A percentile compares a stretch with the other conserved stretches of the same genome.
phyloP scores from a whole-genome alignment of 1,140 invertebrate genomes.

The Acromyrmex charruanus region DNA sequence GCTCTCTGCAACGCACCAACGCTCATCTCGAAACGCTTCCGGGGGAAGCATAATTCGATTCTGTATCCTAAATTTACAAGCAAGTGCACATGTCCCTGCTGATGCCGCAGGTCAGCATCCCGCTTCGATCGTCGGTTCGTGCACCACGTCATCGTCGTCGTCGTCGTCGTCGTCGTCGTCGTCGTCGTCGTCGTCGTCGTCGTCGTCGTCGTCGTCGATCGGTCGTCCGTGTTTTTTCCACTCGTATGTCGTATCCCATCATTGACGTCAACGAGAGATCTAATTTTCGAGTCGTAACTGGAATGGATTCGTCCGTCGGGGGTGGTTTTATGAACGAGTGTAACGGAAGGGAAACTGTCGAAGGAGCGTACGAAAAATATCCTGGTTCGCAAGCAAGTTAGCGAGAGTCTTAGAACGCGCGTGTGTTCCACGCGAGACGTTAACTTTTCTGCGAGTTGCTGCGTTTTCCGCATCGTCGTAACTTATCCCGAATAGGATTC shows the following conservation, averaged over 20 bases:
- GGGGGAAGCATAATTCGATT: slow-evolving; percentile 53
- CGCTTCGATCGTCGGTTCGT: slow-evolving; percentile 12
- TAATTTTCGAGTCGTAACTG: slow-evolving; percentile 51
- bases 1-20: neutral
- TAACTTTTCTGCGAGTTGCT: slow-evolving; percentile 18
- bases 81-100: slow-evolving; percentile 39
- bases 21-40: slow-evolving; percentile 8
- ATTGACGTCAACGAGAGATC: slow-evolving; percentile 53
- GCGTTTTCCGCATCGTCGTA: slow-evolving; percentile 1
- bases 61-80: slow-evolving; percentile 56
- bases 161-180: neutral
- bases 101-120: slow-evolving; percentile 15
- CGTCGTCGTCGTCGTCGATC: slow-evolving; percentile 11
- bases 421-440: slow-evolving; percentile 1
- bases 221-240: slow-evolving; percentile 21
- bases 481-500: slow-evolving; percentile 12
- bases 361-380: slow-evolving; percentile 21
- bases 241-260: slow-evolving; percentile 5
- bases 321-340: slow-evolving; percentile 26
- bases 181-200: neutral
- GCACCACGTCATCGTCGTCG: neutral
- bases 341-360: slow-evolving; percentile 17
- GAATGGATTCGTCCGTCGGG: neutral
- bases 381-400: neutral
- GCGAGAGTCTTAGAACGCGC: neutral